Conservation (phyloP, 2,888 invertebrate genomes). For the Leuctra nigra region DNA sequence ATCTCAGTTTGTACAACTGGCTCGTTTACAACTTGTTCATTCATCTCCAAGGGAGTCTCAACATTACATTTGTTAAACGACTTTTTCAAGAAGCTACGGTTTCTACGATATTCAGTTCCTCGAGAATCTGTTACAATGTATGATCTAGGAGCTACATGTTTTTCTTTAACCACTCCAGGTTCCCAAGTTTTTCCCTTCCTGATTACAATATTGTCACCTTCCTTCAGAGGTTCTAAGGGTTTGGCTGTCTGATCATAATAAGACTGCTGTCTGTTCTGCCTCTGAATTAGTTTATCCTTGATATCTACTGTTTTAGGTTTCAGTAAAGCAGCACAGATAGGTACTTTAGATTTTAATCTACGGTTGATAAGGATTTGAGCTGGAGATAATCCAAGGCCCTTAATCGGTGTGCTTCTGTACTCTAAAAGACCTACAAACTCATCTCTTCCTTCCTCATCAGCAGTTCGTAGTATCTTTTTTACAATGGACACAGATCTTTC, state of each 20-base stretch:
- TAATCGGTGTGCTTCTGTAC: background rate
- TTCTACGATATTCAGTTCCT: no score
- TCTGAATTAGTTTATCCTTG: background rate
- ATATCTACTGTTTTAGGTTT: background rate
- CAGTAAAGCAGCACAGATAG: background rate
- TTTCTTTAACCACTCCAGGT: background rate
- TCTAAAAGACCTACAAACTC: background rate
- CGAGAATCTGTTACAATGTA: no score
- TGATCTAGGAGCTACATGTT: constrained; percentile 1
- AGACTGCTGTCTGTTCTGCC: background rate
- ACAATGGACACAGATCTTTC: constrained; percentile 10
- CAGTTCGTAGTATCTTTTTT: constrained; percentile 12
- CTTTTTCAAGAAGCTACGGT: no score
- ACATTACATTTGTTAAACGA: constrained; percentile 13
- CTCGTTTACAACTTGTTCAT: no score
- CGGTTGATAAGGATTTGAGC: background rate
- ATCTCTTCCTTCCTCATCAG: background rate
- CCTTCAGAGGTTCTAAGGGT: no score
- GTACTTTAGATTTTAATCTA: background rate
- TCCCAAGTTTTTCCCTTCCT: background rate
- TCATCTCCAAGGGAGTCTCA: no score
- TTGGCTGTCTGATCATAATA: background rate
- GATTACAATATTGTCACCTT: no score
- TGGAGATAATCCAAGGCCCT: background rate
- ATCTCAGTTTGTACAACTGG: no score